Conservation (phyloP, 2,888 invertebrate species). For the Gortyna flavago region DNA sequence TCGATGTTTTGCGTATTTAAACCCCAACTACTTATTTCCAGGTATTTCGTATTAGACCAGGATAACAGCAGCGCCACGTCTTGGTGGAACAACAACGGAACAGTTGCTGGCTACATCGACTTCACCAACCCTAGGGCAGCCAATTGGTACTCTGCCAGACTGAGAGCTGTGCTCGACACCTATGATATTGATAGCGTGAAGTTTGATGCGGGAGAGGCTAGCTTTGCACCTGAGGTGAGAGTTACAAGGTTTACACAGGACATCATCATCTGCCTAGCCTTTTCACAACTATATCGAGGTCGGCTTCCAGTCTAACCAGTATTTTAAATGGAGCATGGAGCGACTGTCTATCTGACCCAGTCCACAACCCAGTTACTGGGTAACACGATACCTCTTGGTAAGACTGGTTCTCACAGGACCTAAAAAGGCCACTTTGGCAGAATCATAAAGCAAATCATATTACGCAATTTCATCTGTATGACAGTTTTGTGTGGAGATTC, state of each 20-base stretch:
- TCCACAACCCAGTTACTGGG: neutral
- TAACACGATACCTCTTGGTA: neutral
- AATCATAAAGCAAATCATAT: too few species aligned
- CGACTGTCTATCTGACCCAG: neutral
- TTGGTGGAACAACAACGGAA: slow-evolving; percentile 90
- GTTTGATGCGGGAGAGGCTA: slow-evolving; percentile 95
- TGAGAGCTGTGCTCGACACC: slow-evolving; percentile 88
- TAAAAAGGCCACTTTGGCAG: too few species aligned
- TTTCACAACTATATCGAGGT: neutral
- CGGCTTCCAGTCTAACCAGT: neutral
- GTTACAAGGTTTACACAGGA: neutral
- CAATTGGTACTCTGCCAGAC: slow-evolving; percentile 90
- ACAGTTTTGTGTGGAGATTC: too few species aligned
- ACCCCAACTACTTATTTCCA: slow-evolving; percentile 58
- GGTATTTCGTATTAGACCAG: slow-evolving; percentile 87
- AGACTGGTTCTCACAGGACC: too few species aligned
- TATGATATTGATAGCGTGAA: slow-evolving; percentile 94
- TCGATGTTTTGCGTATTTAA: neutral
- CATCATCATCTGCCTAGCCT: neutral
- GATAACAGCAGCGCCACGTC: slow-evolving; percentile 82
- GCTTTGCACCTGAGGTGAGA: slow-evolving; percentile 91
- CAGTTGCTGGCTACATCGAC: slow-evolving; percentile 91
- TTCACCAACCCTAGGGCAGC: slow-evolving; percentile 92
- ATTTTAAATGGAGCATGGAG: neutral
- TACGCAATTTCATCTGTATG: too few species aligned